A percentile compares a stretch with the other conserved stretches of the same genome.
Evolutionary conservation across 2,797 vertebrate genomes (phyloP).

Genomic region (Lateolabrax maculatus): DNA sequence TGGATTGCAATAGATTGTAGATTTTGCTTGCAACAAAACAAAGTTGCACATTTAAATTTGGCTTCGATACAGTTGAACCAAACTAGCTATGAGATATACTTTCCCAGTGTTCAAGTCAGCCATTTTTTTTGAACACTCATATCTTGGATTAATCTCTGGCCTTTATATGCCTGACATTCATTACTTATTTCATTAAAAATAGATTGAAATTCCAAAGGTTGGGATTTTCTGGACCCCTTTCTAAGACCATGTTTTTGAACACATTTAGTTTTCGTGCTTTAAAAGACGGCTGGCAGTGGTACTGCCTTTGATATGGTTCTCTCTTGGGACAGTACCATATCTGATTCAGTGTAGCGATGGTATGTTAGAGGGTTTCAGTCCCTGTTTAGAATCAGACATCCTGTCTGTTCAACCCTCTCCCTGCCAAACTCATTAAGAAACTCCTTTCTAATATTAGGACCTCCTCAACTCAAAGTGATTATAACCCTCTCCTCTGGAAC

Average conservation of each 20-base stretch:
- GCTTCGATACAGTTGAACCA: background rate
- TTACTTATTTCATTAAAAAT: background rate
- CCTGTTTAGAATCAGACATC: constrained; percentile 63
- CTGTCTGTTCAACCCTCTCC: constrained; percentile 42
- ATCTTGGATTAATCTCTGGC: background rate
- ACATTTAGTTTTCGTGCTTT: constrained; percentile 31
- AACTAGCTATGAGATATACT: background rate
- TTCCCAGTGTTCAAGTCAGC: background rate
- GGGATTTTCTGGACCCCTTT: constrained; percentile 4
- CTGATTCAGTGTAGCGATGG: constrained; percentile 40
- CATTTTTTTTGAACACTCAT: background rate
- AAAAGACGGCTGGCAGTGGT: constrained; percentile 13
- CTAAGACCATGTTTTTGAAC: constrained; percentile 21
- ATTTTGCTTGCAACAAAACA: background rate
- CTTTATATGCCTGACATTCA: background rate
- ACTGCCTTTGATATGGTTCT: constrained; percentile 34
- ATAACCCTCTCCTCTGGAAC: constrained; percentile 4
- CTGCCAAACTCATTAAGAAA: constrained; percentile 51
- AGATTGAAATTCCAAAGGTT: constrained; percentile 2
- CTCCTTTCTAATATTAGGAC: constrained; percentile 47
- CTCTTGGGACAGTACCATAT: constrained; percentile 53
- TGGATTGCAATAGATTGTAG: background rate
- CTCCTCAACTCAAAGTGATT: constrained; percentile 1
- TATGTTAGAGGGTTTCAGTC: constrained; percentile 30
- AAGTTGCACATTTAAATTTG: background rate